Base-by-base conservation (phyloP, 1,140 invertebrate species). In the Macrobrachium rosenbergii region DNA sequence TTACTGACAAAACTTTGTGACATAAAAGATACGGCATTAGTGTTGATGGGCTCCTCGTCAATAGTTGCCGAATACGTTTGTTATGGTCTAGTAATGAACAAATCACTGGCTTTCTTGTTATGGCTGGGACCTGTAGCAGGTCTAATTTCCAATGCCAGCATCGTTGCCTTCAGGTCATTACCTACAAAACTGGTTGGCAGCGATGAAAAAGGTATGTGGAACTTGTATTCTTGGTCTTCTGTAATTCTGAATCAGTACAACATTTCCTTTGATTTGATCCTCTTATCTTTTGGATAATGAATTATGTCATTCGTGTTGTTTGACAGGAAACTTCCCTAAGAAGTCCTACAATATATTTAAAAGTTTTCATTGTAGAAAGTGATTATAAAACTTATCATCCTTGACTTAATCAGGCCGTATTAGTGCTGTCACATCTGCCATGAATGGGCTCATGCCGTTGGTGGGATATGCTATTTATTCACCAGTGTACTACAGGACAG, bases 371-470 rank as follows among this genome's bases (percentile, higher is more conserved):
- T 8, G 52, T 2, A 52, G 52, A 5, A 52, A 52, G 7, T 12
- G 52, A 52, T 52, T 8, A 8, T 52, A 8, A 52, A 8, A 52
- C 52, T 52, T 52, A 10, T 52, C 52, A 2, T 52, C 52, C 52
- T 52, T 52, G 0, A 52, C 28, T 77, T 17, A 17, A 19, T 23
- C 67, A 89, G 88, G 88, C 63, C 88, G 88, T 64, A 79, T 89
- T 73, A 87, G 60, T 28, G 83, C 83, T 14, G 88, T 87, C 1
- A 82, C 73, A 23, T 83, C 83, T 10, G 88, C 88, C 19, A 83
- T 89, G 28, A 87, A 86, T 23, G 85, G 88, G 28, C 80, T 89
- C 1, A 89, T 87, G 83, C 88, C 88, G 7, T 83, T 89, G 88
- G 80, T 82, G 14, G 88, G 88, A 12, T 89, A 89, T 73, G 83